Base-by-base conservation (phyloP, 2,113 vertebrate species). In the Solenodon paradoxus region DNA sequence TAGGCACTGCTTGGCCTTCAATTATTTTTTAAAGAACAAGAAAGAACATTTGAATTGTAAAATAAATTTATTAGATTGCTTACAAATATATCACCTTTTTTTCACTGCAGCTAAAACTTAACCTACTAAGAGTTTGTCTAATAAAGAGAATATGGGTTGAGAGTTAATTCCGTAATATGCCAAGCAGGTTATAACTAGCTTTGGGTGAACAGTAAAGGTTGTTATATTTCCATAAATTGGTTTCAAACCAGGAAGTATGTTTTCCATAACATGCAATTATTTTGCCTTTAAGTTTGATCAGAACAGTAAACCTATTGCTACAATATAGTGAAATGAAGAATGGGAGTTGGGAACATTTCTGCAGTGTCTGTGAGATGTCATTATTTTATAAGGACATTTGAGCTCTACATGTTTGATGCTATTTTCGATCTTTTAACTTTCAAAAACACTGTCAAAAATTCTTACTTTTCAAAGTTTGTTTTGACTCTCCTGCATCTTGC, bases 361-460 rank as follows among this genome's bases (percentile, higher is more conserved):
- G 1, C 2, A 10, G 11, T 20, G 8, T 81, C 22, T 38, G 0
- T 30, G 40, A 68, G 30, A 42, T 5, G 71, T 1, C 4, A 2
- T 28, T 16, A 4, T 40, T 11, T 68, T 64, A 40, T 22, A 93
- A 51, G 15, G 85, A 77, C 40, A 59, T 2, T 12, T 71, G 53
- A 69, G 15, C 7, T 83, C 10, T 49, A 2, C 40, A 47, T 88
- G 45, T 69, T 69, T 38, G 16, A 45, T 32, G 24, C 35, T 93
- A 26, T 79, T 26, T 40, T 83, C 26, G 75, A 63, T 59, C 19
- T 80, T 90, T 78, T 59, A 32, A 17, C 30, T 78, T 77, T 69
- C 28, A 45, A 77, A 78, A 2, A 51, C 40, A 26, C 22, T 68
- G 10, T 71, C 10, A 68, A 85, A 69, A 63, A 42, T 45, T 63